Base-by-base conservation (phyloP, 2,113 vertebrate species). In the Pangasianodon hypophthalmus region DNA sequence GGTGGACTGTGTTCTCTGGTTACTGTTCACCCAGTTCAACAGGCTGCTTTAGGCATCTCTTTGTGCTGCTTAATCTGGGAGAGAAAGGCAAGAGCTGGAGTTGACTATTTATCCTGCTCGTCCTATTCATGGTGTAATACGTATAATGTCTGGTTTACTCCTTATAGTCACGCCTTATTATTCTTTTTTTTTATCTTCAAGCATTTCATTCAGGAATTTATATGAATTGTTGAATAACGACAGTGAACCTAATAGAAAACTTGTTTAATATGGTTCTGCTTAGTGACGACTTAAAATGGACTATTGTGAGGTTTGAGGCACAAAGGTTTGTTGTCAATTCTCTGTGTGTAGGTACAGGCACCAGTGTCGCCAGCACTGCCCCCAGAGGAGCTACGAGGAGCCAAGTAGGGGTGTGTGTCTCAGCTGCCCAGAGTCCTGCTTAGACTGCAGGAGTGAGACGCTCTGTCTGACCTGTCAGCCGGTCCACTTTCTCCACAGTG, bases 341-440 rank as follows among this genome's bases (percentile, higher is more conserved):
- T 90, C 84, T 93, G 7, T 64, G 10, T 88, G 6, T 89, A 97
- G 96, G 77, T 96, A 95, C 94, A 95, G 93, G 90, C 94, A 96
- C 88, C 96, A 95, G 93, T 97, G 96, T 93, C 95, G 95, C 46
- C 93, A 93, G 56, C 94, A 96, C 88, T 97, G 96, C 79, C 96
- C 96, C 6, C 95, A 93, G 92, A 95, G 94, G 93, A 96, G 93
- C 58, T 97, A 94, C 8, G 93, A 95, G 86, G 96, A 96, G 87
- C 84, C 62, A 44, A 92, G 90, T 52, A 88, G 94, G 77, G 93
- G 93, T 32, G 75, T 94, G 88, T 96, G 96, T 88, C 89, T 95
- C 62, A 71, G 93, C 89, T 97, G 96, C 86, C 92, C 93, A 1
- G 88, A 93, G 8, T 94, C 93, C 5, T 97, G 96, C 92, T 91